These are phyloP conservation scores for Noctilio leporinus DNA, from an alignment of 2,113 vertebrate genomes.

Conservation along the genomic window DNA sequence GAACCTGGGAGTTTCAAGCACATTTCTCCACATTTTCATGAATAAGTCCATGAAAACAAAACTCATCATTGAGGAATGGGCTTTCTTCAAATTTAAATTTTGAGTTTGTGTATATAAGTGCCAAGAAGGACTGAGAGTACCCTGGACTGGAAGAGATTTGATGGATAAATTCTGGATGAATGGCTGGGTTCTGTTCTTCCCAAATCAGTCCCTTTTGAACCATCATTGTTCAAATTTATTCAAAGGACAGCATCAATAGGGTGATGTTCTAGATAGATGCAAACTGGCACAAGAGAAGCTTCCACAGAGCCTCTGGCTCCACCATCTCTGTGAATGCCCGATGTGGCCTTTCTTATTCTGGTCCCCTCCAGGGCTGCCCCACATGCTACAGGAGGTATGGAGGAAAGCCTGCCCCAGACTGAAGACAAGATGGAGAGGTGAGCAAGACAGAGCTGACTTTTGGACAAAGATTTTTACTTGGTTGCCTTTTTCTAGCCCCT, in stretches of 20 bases:
- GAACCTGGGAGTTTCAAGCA: not conserved
- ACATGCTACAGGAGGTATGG: not conserved
- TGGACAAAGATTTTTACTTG: not conserved
- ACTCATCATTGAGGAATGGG: not conserved
- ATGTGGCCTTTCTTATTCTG: not conserved
- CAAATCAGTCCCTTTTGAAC: not conserved
- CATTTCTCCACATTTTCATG: not conserved
- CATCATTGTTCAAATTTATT: not conserved
- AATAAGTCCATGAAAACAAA: not conserved
- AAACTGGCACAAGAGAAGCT: not conserved
- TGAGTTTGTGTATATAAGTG: not conserved
- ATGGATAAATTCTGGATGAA: not conserved
- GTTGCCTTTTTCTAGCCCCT: not conserved
- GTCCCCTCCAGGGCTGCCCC: not conserved
- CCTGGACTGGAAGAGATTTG: not conserved
- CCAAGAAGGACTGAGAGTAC: not conserved
- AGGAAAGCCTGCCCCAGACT: not conserved
- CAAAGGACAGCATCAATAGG: not conserved
- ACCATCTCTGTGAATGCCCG: not conserved
- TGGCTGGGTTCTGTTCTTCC: not conserved
- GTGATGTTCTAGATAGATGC: not conserved
- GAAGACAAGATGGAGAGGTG: not conserved
- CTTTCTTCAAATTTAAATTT: not conserved
- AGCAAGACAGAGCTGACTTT: not conserved
- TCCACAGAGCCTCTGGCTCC: not conserved